Percentiles rank a stretch among this genome's conserved stretches.
These are phyloP conservation scores for Cariama cristata DNA, from an alignment of 2,113 vertebrate species.

Conservation along the genomic window DNA sequence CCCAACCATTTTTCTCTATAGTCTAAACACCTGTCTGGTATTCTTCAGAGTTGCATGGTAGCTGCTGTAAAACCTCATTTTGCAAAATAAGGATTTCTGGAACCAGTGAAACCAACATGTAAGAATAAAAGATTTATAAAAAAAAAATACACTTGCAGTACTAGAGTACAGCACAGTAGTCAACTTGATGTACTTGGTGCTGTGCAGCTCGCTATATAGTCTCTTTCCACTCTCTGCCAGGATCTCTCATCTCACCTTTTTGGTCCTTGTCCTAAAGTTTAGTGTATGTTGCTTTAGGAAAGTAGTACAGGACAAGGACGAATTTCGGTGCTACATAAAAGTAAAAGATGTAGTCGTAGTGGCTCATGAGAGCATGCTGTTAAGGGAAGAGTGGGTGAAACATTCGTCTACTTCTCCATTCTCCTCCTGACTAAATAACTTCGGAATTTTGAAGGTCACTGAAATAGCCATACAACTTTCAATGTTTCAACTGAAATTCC, in stretches of 20 bases:
- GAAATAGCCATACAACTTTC: not conserved
- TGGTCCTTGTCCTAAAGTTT: not conserved
- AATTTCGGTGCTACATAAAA: not conserved
- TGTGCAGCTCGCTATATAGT: not conserved
- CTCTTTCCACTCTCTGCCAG: not conserved
- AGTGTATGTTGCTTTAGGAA: not conserved
- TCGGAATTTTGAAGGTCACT: not conserved
- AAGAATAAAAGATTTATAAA: not conserved
- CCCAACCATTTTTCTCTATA: not conserved
- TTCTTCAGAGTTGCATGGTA: not conserved
- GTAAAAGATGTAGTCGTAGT: not conserved
- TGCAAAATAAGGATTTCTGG: not conserved
- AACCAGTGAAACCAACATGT: not conserved
- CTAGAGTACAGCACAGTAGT: not conserved
- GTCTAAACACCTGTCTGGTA: not conserved
- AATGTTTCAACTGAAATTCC: not conserved
- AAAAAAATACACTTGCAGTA: not conserved
- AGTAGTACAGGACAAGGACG: not conserved
- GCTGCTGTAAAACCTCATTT: not conserved
- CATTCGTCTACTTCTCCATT: not conserved
- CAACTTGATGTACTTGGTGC: not conserved
- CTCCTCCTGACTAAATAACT: not conserved
- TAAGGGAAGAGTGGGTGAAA: not conserved
- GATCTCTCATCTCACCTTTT: not conserved
- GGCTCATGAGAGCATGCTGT: not conserved